phyloP scores from a whole-genome alignment of 2,113 vertebrate genomes.

The Lagopus leucura region DNA sequence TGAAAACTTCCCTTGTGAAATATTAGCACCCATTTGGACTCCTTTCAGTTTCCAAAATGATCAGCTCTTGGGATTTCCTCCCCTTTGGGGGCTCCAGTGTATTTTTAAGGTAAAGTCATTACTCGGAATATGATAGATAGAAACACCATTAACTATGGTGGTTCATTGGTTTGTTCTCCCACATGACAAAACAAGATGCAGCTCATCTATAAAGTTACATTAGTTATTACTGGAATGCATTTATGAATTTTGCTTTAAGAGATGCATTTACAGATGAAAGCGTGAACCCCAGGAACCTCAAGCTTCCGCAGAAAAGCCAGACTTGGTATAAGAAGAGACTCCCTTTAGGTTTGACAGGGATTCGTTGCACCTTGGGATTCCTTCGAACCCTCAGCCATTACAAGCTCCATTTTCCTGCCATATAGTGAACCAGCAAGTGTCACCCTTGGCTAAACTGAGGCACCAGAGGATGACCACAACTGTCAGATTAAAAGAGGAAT shows the following conservation, averaged over 20 bases:
- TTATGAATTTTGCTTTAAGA: constrained; percentile 29
- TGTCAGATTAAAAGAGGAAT: not conserved
- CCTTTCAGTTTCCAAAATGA: constrained; percentile 32
- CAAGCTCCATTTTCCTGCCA: rapidly evolving
- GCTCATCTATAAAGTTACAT: not conserved
- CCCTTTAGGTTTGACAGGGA: not conserved
- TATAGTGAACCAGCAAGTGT: rapidly evolving
- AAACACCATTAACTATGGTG: constrained; percentile 22
- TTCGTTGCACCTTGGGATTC: not conserved
- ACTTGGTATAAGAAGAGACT: not conserved
- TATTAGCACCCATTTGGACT: constrained; percentile 49
- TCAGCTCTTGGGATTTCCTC: constrained; percentile 30
- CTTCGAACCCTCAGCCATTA: not conserved
- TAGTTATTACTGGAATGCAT: not conserved
- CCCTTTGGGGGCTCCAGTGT: not conserved
- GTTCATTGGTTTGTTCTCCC: not conserved
- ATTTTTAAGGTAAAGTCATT: constrained; percentile 49
- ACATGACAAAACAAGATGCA: not conserved
- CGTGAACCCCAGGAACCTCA: not conserved
- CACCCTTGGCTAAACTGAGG: not conserved
- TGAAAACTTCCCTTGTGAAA: constrained; percentile 56
- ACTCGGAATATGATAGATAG: constrained; percentile 30
- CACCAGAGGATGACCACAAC: rapidly evolving
- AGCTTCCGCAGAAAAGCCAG: not conserved
- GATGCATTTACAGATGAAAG: not conserved